Conservation (phyloP, 2,888 invertebrate genomes). For the Blastobasis adustella region DNA sequence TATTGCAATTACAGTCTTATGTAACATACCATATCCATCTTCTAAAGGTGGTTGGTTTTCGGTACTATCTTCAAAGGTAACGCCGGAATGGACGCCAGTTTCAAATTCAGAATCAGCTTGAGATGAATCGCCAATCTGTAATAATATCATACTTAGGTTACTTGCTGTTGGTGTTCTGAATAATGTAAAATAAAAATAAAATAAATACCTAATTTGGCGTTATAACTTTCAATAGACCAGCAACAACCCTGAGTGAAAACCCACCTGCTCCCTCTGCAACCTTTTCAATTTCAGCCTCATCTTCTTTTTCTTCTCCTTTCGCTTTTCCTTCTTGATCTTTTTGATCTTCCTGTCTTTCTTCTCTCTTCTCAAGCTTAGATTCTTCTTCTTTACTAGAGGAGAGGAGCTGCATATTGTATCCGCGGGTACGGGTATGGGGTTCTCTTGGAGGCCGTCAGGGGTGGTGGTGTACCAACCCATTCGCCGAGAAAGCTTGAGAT, state of each 20-base stretch:
- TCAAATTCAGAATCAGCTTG: no score
- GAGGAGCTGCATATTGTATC: slow-evolving; percentile 30
- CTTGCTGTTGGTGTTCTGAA: no score
- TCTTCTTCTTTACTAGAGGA: slow-evolving; percentile 40
- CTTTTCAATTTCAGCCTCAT: slow-evolving; percentile 23
- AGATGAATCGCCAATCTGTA: no score
- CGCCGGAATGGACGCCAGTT: no score
- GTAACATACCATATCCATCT: slow-evolving; percentile 52
- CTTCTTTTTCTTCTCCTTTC: slow-evolving; percentile 24
- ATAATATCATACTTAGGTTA: no score
- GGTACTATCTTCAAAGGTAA: no score
- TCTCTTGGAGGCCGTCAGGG: slow-evolving; percentile 28
- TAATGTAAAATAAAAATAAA: no score
- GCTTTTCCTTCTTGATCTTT: slow-evolving; percentile 18
- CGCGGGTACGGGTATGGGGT: slow-evolving; percentile 25
- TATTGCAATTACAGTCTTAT: no score
- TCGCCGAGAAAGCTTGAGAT: slow-evolving; percentile 55
- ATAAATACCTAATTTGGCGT: no score
- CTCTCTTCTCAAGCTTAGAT: slow-evolving; percentile 25
- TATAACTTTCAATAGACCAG: no score
- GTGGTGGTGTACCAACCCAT: slow-evolving; percentile 56
- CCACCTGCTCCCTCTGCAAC: slow-evolving; percentile 11
- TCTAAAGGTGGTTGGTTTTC: slow-evolving; percentile 30
- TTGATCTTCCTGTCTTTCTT: slow-evolving; percentile 9
- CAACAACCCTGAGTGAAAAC: background rate